These are phyloP conservation scores for Pycnomerus fuliginosus DNA, from an alignment of 2,888 invertebrate species.

Conservation along the genomic window DNA sequence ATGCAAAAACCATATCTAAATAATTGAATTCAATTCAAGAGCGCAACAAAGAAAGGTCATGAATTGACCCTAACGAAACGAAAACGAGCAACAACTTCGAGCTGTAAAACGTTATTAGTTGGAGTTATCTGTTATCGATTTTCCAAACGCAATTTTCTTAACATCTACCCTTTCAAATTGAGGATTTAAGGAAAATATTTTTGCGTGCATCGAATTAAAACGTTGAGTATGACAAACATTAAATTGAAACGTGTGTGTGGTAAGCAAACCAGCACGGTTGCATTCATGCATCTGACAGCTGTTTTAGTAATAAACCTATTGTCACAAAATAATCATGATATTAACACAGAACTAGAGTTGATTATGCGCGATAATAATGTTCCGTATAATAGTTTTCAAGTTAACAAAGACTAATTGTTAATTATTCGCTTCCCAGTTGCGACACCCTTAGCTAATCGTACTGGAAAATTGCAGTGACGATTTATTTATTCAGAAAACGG, in stretches of 20 bases:
- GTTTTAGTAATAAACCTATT: slow-evolving; percentile 46
- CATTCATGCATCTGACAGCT: slow-evolving; percentile 47
- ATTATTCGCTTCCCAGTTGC: slow-evolving; percentile 20
- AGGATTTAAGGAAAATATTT: slow-evolving; percentile 14
- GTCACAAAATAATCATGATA: slow-evolving; percentile 47
- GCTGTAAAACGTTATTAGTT: not conserved
- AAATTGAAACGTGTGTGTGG: slow-evolving; percentile 31
- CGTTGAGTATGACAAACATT: slow-evolving; percentile 23
- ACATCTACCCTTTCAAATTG: slow-evolving; percentile 6
- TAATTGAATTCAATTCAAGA: no score
- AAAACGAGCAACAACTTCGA: slow-evolving; percentile 3
- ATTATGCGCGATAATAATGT: slow-evolving; percentile 43
- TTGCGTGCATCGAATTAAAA: slow-evolving; percentile 18
- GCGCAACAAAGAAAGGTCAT: not conserved
- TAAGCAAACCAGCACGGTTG: slow-evolving; percentile 42
- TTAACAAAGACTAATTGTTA: slow-evolving; percentile 33
- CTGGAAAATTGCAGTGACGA: slow-evolving; percentile 1
- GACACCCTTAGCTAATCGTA: slow-evolving; percentile 5
- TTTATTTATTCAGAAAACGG: slow-evolving; percentile 13
- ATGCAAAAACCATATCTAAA: not conserved
- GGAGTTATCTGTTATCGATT: slow-evolving; percentile 4
- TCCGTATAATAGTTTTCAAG: slow-evolving; percentile 38
- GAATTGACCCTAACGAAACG: not conserved
- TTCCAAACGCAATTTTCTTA: no score
- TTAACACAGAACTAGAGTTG: slow-evolving; percentile 42